Evolutionary conservation across 2,797 vertebrate species (phyloP).

Genomic region (Ispidina picta): DNA sequence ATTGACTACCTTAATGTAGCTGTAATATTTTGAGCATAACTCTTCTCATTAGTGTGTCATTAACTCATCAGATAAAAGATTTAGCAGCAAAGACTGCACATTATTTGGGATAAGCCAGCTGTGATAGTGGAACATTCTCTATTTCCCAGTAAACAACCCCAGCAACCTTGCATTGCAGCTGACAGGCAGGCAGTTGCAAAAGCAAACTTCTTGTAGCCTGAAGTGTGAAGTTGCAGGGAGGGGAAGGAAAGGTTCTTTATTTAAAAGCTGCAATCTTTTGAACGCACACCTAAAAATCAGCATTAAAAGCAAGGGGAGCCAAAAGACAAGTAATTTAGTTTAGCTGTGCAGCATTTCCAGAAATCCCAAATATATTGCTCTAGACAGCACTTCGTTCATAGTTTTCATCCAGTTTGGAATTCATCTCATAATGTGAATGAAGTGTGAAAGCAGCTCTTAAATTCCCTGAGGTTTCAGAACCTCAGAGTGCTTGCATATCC

Average conservation of each 20-base stretch:
- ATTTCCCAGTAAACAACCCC: constrained; percentile 27
- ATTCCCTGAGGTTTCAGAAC: constrained; percentile 61
- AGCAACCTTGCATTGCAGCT: not conserved
- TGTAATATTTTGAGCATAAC: constrained; percentile 37
- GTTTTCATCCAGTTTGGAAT: constrained; percentile 68
- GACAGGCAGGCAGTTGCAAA: constrained; percentile 4
- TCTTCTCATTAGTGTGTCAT: constrained; percentile 45
- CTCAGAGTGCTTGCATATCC: constrained; percentile 35
- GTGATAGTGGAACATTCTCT: not conserved
- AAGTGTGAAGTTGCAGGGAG: constrained; percentile 6
- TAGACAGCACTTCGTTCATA: constrained; percentile 59
- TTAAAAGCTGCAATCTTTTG: constrained; percentile 40
- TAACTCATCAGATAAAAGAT: constrained; percentile 54
- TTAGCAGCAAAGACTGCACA: not conserved
- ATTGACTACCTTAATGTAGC: constrained; percentile 57
- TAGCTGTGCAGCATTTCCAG: constrained; percentile 58
- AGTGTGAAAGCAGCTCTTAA: constrained; percentile 72
- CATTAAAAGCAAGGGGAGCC: constrained; percentile 37
- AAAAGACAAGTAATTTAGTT: constrained; percentile 48
- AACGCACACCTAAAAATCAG: constrained; percentile 3
- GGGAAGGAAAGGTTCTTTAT: constrained; percentile 28
- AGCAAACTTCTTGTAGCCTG: not conserved
- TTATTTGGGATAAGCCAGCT: constrained; percentile 32
- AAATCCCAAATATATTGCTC: constrained; percentile 56
- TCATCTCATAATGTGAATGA: constrained; percentile 67